Evolutionary conservation across 2,797 vertebrate species (phyloP), one percentile per base, ranked within the genome.

Genomic region (Anguilla megastoma): DNA sequence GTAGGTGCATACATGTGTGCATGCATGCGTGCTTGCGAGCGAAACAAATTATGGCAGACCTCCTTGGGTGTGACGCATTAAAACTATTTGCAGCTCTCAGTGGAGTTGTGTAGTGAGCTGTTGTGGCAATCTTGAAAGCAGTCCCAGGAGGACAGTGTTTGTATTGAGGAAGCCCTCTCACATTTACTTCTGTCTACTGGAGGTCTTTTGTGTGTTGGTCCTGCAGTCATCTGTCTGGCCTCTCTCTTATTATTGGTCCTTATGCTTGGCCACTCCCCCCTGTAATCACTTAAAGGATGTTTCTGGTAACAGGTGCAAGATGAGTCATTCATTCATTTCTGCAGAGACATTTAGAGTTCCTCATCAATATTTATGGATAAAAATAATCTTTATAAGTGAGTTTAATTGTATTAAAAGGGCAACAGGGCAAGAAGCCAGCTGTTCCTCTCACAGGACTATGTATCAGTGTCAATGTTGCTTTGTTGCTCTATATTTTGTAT

Each of bases 331-430:
- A 33, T 84, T 82, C 18, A 33, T 82, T 48, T 82, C 30, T 45
- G 74, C 74, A 45, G 9, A 84, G 83, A 27, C 52, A 30, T 45
- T 27, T 63, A 71, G 18, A 86, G 85, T 10, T 86, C 87, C 56
- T 85, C 84, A 85, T 85, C 63, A 86, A 71, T 87, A 16, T 80
- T 83, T 3, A 84, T 50, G 56, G 16, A 14, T 14, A 45, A 84
- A 82, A 50, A 50, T 66, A n/a, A 69, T 63, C 79, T 27, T 50
- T 84, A 30, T 45, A 69, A 66, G 79, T 45, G 79, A 69, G 27
- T 52, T 7, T 84, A 66, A 87, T 83, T 66, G 41, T n/a, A 36
- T 41, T 58, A 60, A 60, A 41, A 16, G 27, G 58, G 18, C 36
- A 12, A 58, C 50, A 9, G 10, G 74, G 74, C 76, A 54, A 87